These are phyloP conservation scores for Drosophila kokeensis DNA, from an alignment of 2,888 invertebrate genomes.

Conservation along the genomic window DNA sequence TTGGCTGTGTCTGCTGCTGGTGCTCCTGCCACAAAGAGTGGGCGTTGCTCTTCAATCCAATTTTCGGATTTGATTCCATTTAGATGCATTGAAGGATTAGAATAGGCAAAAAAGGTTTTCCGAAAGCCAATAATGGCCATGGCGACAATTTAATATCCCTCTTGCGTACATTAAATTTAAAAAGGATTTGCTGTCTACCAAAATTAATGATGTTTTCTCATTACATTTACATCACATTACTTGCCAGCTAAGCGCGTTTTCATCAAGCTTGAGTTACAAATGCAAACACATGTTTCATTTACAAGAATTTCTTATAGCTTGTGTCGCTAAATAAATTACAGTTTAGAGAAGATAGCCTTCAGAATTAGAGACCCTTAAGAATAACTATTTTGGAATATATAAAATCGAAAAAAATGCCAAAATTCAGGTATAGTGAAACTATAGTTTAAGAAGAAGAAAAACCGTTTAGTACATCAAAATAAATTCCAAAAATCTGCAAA, in stretches of 20 bases:
- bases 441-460: background rate
- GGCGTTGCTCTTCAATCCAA: constrained; percentile 82
- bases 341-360: background rate
- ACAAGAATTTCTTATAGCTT: background rate
- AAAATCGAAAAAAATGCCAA: background rate
- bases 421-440: background rate
- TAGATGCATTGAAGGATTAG: constrained; percentile 74
- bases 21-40: constrained; percentile 55
- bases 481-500: background rate
- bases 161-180: constrained; percentile 75
- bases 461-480: no score
- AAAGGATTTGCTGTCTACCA: constrained; percentile 70
- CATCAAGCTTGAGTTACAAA: constrained; percentile 38
- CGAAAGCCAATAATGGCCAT: constrained; percentile 63
- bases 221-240: constrained; percentile 85
- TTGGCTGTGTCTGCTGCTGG: constrained; percentile 17
- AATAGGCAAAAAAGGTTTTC: constrained; percentile 63
- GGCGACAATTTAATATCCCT: constrained; percentile 81
- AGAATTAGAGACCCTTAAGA: background rate
- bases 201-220: constrained; percentile 83
- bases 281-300: constrained; percentile 54
- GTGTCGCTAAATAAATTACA: background rate
- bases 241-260: constrained; percentile 51
- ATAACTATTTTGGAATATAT: background rate
- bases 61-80: constrained; percentile 80